Evolutionary conservation across 2,797 vertebrate species (phyloP).

Genomic region (Urocyon cinereoargenteus): DNA sequence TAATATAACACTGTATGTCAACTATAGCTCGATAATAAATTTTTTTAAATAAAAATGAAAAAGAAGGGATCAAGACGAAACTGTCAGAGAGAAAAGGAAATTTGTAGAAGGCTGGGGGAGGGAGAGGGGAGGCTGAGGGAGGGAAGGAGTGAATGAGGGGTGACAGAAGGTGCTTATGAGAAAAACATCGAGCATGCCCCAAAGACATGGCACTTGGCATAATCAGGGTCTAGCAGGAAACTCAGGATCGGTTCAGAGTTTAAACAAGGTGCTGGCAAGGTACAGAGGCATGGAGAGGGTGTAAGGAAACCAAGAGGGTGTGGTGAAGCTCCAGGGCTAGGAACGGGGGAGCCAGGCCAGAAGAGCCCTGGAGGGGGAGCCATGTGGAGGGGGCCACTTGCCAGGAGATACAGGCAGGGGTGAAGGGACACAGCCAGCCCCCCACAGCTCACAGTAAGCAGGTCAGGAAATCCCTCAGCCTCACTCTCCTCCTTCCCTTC

Average conservation of each 20-base stretch:
- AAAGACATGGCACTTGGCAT: neutral
- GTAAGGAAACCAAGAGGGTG: neutral
- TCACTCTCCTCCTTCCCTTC: neutral
- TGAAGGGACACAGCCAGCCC: neutral
- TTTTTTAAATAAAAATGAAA: neutral
- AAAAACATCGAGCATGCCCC: neutral
- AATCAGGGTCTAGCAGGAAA: neutral
- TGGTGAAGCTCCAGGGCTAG: neutral
- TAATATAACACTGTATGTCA: neutral
- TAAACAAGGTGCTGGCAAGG: neutral
- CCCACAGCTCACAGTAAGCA: neutral
- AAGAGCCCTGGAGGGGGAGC: neutral
- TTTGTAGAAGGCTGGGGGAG: neutral
- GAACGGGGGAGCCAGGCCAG: neutral
- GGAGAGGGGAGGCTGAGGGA: fast-evolving
- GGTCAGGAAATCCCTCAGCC: neutral
- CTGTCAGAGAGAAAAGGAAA: neutral
- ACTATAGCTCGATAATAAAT: neutral
- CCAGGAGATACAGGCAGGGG: fast-evolving
- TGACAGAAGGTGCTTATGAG: fast-evolving
- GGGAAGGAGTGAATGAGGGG: neutral
- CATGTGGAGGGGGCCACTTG: fast-evolving
- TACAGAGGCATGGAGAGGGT: neutral
- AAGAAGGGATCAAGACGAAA: neutral
- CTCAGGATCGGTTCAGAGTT: neutral